A percentile compares a stretch with the other conserved stretches of the same genome.
Evolutionary conservation across 2,797 vertebrate species (phyloP).

Genomic region (Poecile montanus): DNA sequence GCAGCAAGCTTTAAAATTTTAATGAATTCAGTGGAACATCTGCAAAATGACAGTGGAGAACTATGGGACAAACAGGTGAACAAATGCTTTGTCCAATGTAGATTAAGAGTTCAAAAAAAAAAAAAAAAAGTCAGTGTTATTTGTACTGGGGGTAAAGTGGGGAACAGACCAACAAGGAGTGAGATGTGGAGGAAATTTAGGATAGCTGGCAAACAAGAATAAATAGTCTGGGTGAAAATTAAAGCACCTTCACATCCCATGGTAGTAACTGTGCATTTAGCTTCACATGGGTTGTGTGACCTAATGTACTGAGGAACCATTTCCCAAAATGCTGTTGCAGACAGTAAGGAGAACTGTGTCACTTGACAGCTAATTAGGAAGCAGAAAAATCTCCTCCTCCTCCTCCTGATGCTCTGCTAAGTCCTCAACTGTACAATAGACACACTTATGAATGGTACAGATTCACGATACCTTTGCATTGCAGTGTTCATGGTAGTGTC

Average conservation of each 20-base stretch:
- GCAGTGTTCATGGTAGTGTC: not conserved
- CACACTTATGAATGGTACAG: not conserved
- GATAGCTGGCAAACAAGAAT: not conserved
- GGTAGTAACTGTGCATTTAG: not conserved
- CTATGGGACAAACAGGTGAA: not conserved
- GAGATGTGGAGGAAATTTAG: not conserved
- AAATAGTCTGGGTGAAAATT: not conserved
- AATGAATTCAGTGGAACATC: not conserved
- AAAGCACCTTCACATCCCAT: not conserved
- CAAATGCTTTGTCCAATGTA: not conserved
- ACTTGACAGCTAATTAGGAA: conserved; percentile 37
- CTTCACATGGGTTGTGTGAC: not conserved
- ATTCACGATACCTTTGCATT: not conserved
- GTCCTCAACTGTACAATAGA: not conserved
- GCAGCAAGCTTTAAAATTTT: not conserved
- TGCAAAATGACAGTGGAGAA: not conserved
- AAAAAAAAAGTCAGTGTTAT: not conserved
- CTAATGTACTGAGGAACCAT: not conserved
- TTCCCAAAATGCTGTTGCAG: not conserved
- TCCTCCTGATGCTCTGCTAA: not conserved
- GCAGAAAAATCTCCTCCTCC: not conserved
- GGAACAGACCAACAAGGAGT: not conserved
- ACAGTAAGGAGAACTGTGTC: not conserved
- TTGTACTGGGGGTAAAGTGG: not conserved
- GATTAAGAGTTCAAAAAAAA: not conserved